Evolutionary conservation across 2,888 invertebrate species (phyloP), one percentile per base, ranked within the genome.

Genomic region (Conistra vaccinii): DNA sequence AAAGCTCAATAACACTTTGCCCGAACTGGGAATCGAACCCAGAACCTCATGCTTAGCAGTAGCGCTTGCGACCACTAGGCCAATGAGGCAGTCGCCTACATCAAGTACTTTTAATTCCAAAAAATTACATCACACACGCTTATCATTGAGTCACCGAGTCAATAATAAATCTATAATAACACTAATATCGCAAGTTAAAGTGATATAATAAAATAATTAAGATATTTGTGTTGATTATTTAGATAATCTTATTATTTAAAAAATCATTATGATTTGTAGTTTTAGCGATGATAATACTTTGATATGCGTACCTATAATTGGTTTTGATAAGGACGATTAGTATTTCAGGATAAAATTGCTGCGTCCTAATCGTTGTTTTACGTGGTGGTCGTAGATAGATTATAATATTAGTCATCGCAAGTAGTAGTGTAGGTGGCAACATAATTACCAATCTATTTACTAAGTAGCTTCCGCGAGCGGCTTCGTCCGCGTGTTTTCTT

Each of bases 241-340:
- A 42, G 2, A 7, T 20, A 3, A 6, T 48, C 39, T 51, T 76
- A 39, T 26, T 29, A 69, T 51, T 48, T 12, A 32, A 26, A 39
- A 53, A 77, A 42, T 80, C 57, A 77, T 58, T n/a, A 63, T 80
- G 51, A 77, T 73, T 20, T 29, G n/a, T 53, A 61, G 0, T 76
- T 69, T 29, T 5, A 53, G 45, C 3, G 53, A 58, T 51, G 3
- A 39, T 20, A 45, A 35, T 20, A 26, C 26, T 14, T 45, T 35
- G 32, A 39, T 71, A 57, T 17, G 35, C 39, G 2, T 26, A 32
- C 6, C 32, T 45, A 39, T n/a, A 32, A 78, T 42, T 39, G 48
- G 12, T 39, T 70, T 53, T 48, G n/a, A 61, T 70, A 55, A 62
- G 14, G 14, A 29, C 9, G 17, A 60, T 51, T 66, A 39, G 5